phyloP scores from a whole-genome alignment of 2,888 invertebrate species.

The Eupeodes luniger region DNA sequence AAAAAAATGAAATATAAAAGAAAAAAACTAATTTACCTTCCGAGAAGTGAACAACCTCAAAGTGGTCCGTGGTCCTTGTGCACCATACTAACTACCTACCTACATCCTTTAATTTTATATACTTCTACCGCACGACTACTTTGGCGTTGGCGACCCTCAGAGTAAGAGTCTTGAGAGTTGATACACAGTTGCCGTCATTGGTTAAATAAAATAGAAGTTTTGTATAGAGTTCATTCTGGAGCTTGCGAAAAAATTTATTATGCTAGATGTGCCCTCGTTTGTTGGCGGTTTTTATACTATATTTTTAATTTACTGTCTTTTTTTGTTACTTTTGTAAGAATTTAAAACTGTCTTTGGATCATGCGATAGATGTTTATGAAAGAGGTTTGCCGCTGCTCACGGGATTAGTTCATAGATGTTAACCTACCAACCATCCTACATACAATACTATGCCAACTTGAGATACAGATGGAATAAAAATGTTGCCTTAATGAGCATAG shows the following conservation, averaged over 20 bases:
- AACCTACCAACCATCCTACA: conserved; percentile 4
- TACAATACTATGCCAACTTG: not conserved
- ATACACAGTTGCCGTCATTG: conserved; percentile 43
- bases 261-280: conserved; percentile 71
- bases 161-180: conserved; percentile 5
- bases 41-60: conserved; percentile 68
- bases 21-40: conserved; percentile 73
- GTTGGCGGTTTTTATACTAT: conserved; percentile 45
- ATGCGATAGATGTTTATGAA: conserved; percentile 44
- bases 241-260: conserved; percentile 70
- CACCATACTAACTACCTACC: not conserved
- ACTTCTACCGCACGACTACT: conserved; percentile 15
- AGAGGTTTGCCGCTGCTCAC: conserved; percentile 66
- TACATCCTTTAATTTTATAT: not conserved
- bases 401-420: conserved; percentile 48
- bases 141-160: conserved; percentile 58
- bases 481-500: conserved; percentile 44
- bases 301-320: conserved; percentile 24
- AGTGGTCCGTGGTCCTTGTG: conserved; percentile 24
- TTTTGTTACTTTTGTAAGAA: conserved; percentile 18
- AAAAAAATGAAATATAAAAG: conserved; percentile 23
- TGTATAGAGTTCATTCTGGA: conserved; percentile 29
- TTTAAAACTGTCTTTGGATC: conserved; percentile 50
- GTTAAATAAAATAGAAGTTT: conserved; percentile 7
- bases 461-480: conserved; percentile 46